A percentile compares a stretch with the other conserved stretches of the same genome.
These are phyloP conservation scores for Proterorhinus semilunaris DNA, from an alignment of 2,113 vertebrate genomes.

Conservation along the genomic window DNA sequence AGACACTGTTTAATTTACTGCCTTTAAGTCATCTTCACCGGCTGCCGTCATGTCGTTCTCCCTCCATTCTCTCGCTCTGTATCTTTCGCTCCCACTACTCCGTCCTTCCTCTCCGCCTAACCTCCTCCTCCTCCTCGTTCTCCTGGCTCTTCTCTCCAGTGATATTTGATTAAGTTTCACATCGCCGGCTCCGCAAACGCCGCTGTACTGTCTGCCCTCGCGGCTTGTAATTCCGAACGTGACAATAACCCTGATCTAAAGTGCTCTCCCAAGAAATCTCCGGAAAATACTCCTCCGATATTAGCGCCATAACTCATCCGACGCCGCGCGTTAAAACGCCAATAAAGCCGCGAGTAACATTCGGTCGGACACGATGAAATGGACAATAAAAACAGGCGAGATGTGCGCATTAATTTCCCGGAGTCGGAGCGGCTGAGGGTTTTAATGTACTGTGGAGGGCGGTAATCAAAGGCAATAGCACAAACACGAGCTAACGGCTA, in stretches of 20 bases:
- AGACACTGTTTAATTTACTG: too few relatives aligned
- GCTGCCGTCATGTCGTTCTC: too few relatives aligned
- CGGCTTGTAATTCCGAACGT: slow-evolving; percentile 32
- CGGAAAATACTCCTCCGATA: slow-evolving; percentile 47
- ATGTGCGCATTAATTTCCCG: slow-evolving; percentile 56
- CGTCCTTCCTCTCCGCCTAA: background rate
- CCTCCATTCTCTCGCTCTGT: too few relatives aligned
- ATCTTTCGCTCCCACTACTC: background rate
- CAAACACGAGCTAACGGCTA: slow-evolving; percentile 25
- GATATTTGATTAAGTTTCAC: slow-evolving; percentile 19
- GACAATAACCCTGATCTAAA: slow-evolving; percentile 45
- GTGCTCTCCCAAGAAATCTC: slow-evolving; percentile 53
- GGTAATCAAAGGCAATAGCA: slow-evolving; percentile 60
- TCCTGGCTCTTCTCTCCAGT: background rate
- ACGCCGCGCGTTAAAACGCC: slow-evolving; percentile 32
- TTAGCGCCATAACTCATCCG: slow-evolving; percentile 60
- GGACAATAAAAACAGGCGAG: slow-evolving; percentile 66
- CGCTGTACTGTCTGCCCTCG: slow-evolving; percentile 14
- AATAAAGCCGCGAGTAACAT: slow-evolving; percentile 63
- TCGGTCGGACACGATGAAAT: slow-evolving; percentile 51
- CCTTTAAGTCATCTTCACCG: too few relatives aligned
- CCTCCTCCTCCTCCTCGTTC: background rate
- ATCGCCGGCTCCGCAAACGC: slow-evolving; percentile 26
- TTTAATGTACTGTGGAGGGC: slow-evolving; percentile 68
- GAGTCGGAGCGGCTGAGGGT: slow-evolving; percentile 65